phyloP scores from a whole-genome alignment of 1,140 invertebrate genomes.

The Bombus consobrinus region DNA sequence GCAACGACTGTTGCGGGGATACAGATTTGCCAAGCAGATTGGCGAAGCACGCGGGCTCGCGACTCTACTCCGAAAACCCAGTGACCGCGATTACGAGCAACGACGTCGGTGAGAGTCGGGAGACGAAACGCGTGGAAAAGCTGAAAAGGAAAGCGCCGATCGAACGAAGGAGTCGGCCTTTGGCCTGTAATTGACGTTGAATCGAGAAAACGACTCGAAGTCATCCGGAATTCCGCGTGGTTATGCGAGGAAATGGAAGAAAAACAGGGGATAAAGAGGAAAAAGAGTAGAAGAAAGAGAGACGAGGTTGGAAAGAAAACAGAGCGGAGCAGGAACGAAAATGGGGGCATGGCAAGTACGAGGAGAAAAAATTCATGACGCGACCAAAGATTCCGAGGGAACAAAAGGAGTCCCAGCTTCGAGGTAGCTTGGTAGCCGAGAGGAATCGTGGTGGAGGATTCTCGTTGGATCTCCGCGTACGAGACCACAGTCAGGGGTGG shows the following conservation, averaged over 20 bases:
- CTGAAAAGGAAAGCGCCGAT: conserved; percentile 14
- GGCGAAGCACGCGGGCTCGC: not conserved
- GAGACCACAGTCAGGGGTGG: conserved; percentile 13
- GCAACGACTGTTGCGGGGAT: too few species aligned
- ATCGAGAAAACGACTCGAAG: not conserved
- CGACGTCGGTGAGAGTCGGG: not conserved
- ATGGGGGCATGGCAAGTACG: conserved; percentile 35
- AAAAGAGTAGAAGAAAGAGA: not conserved
- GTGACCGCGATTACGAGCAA: conserved; percentile 12
- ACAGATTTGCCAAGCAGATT: too few species aligned
- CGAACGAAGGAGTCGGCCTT: not conserved
- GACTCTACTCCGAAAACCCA: conserved; percentile 8
- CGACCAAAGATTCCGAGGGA: conserved; percentile 39
- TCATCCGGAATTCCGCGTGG: not conserved
- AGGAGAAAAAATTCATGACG: conserved; percentile 54
- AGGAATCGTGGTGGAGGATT: conserved; percentile 51
- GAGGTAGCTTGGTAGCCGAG: conserved; percentile 14
- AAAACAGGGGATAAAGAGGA: not conserved
- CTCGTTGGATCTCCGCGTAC: conserved; percentile 32
- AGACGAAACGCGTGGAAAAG: not conserved
- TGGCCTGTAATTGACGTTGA: not conserved
- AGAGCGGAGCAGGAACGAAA: conserved; percentile 3
- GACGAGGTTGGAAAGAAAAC: not conserved
- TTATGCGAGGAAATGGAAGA: not conserved
- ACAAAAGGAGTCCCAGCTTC: conserved; percentile 36